Conservation (phyloP, 2,888 invertebrate species). For the Drosophila affinis region DNA sequence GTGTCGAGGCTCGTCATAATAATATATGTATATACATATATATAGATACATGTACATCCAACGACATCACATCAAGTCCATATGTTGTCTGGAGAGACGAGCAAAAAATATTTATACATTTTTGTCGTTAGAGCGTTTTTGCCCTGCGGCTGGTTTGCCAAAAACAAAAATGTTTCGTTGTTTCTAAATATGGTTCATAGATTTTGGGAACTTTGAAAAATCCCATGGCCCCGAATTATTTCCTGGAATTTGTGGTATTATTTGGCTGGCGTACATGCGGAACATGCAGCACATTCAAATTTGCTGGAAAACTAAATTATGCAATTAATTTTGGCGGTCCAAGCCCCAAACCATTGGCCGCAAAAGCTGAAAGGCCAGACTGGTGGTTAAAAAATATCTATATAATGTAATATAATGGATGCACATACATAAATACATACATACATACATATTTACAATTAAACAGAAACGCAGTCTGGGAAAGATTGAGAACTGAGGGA, state of each 20-base stretch:
- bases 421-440: background rate
- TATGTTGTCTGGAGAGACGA: slow-evolving; percentile 40
- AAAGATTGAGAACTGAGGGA: background rate
- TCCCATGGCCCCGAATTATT: slow-evolving; percentile 5
- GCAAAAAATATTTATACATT: slow-evolving; percentile 24
- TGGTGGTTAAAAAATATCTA: slow-evolving; percentile 21
- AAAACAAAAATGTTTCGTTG: slow-evolving; percentile 32
- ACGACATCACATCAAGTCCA: slow-evolving; percentile 55
- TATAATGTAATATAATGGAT: slow-evolving; percentile 7
- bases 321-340: slow-evolving; percentile 49
- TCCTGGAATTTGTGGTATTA: slow-evolving; percentile 16
- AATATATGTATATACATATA: slow-evolving; percentile 10
- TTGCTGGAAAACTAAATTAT: slow-evolving; percentile 47
- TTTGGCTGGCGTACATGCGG: slow-evolving; percentile 49
- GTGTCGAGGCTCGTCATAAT: slow-evolving; percentile 39
- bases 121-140: slow-evolving; percentile 35
- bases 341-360: slow-evolving; percentile 37
- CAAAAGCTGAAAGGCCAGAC: slow-evolving; percentile 22
- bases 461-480: background rate
- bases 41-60: slow-evolving; percentile 15
- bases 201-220: slow-evolving; percentile 7
- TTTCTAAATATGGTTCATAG: background rate
- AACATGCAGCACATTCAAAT: slow-evolving; percentile 38
- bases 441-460: slow-evolving; percentile 4
- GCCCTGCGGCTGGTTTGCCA: slow-evolving; percentile 18